phyloP scores from a whole-genome alignment of 2,797 vertebrate species.

The Hemitrygon akajei region DNA sequence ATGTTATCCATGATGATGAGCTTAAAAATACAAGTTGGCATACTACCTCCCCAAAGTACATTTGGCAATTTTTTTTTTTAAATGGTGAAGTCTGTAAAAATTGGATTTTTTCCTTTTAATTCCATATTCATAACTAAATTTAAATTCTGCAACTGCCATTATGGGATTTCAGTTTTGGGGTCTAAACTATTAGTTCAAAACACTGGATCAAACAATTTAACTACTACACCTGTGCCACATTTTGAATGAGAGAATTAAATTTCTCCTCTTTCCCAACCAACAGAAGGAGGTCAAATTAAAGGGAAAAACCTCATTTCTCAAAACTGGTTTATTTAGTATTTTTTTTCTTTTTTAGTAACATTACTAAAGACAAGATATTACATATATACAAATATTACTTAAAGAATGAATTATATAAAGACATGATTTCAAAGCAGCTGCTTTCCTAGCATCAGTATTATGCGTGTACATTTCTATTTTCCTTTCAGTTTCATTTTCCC shows the following conservation, averaged over 20 bases:
- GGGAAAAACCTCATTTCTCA: background rate
- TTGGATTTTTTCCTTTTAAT: too few species aligned
- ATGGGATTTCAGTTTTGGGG: too few species aligned
- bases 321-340: background rate
- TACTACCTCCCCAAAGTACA: too few species aligned
- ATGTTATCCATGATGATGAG: too few species aligned
- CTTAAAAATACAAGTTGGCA: too few species aligned
- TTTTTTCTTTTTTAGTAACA: too few species aligned
- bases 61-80: too few species aligned
- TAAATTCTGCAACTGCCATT: too few species aligned
- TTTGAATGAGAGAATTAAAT: background rate
- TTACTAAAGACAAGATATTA: background rate
- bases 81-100: too few species aligned
- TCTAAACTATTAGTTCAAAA: too few species aligned
- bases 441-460: background rate
- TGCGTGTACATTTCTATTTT: background rate
- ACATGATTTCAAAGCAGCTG: background rate
- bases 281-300: background rate
- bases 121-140: too few species aligned
- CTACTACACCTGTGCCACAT: background rate
- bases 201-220: too few species aligned
- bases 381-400: conserved; percentile 60
- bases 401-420: conserved; percentile 17
- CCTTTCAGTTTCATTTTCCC: background rate
- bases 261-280: background rate